Evolutionary conservation across 2,113 vertebrate species (phyloP).

Genomic region (Uria aalge): DNA sequence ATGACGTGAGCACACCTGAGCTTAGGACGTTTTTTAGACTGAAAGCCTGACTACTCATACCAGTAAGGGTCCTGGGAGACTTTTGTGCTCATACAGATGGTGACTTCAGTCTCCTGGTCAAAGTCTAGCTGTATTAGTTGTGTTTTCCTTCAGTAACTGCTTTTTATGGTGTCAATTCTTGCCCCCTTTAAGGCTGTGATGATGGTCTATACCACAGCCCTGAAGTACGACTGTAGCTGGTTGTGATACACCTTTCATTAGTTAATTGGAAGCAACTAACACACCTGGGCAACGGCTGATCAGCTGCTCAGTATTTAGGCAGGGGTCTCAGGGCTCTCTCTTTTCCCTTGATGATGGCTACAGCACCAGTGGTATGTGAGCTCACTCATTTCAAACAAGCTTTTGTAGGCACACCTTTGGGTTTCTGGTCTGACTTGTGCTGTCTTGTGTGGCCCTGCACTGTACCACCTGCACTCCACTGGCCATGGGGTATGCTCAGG

Average conservation of each 20-base stretch:
- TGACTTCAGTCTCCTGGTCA: neutral
- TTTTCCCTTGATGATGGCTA: rapidly evolving
- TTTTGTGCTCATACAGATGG: neutral
- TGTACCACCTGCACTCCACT: neutral
- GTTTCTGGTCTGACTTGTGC: neutral
- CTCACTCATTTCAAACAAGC: rapidly evolving
- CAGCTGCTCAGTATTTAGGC: neutral
- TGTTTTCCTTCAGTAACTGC: neutral
- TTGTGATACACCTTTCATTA: neutral
- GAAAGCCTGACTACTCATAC: neutral
- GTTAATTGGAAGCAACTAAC: neutral
- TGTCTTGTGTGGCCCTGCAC: neutral
- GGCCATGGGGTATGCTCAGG: neutral
- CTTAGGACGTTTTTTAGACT: neutral
- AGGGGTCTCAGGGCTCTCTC: rapidly evolving
- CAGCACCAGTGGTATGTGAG: neutral
- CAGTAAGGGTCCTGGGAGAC: neutral
- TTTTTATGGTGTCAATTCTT: neutral
- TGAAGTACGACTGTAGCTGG: neutral
- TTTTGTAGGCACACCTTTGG: neutral
- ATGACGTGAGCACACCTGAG: rapidly evolving
- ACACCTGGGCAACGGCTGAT: neutral
- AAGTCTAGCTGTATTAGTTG: neutral
- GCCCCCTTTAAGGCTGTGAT: neutral
- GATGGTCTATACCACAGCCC: neutral